Evolutionary conservation across 2,888 invertebrate genomes (phyloP), one percentile per base, ranked within the genome.

Genomic region (Monopis laevigella): DNA sequence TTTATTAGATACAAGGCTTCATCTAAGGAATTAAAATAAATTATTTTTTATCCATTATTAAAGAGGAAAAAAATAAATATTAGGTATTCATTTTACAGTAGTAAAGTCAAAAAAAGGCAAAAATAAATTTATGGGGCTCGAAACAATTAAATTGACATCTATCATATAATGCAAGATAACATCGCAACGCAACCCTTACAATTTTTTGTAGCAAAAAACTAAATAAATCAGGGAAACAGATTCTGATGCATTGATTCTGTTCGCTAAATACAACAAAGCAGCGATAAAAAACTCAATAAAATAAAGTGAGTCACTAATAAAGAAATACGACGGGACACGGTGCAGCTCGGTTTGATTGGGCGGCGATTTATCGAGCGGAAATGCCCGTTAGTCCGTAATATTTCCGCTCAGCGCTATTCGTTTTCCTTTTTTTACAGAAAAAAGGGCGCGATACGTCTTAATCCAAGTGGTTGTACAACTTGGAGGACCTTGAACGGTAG

Each of bases 281-380:
- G 75, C 63, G 68, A 77, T 75, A 80, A 77, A 73, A 75, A 64
- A 52, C 52, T 14, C 58, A 77, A 80, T 77, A 80, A 77, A 77
- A 73, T 73, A 77, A 73, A 77, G 73, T 72, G 69, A 66, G 65
- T 64, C 67, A 74, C 71, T 78, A 77, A 75, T 69, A 75, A 66
- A 77, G 73, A 77, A 69, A 74, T 73, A 73, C 68, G 71, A 54
- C 62, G 58, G 55, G 46, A 45, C 59, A 53, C 56, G 51, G 58
- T 51, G 59, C 62, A 54, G 63, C 65, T 70, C 72, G 73, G 70
- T 78, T 78, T 80, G 81, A 82, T 81, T 82, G 72, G 77, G 63
- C 68, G 67, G 65, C 71, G 70, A 80, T 81, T 81, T 82, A 82
- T 82, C 70, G 81, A 65, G 75, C 81, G 81, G 82, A 82, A 82